Evolutionary conservation across 2,113 vertebrate species (phyloP), one percentile per base, ranked within the genome.

Genomic region (Nothoprocta perdicaria): DNA sequence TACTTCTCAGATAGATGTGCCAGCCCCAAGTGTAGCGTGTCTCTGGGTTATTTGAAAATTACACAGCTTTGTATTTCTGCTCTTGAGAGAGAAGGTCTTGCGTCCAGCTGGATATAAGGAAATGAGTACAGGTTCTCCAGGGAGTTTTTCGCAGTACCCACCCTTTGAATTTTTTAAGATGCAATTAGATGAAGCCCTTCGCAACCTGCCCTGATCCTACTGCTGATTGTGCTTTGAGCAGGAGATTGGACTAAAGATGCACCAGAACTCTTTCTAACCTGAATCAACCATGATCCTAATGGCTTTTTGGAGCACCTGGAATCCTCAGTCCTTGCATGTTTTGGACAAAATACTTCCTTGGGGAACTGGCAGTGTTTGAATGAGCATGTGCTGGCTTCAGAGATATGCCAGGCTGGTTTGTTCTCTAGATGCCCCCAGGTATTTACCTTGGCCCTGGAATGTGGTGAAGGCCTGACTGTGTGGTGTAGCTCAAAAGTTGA

Each of bases 371-470:
- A 10, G 40, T 45, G 40, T 21, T 50, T 46, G 60, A 55, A 16
- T 3, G 21, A 10, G 21, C n/a, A 4, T 5, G 7, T 0, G 0
- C 14, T 4, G 1, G 33, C 4, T 2, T 67, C 71, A 67, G 52
- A 29, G 29, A 48, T 33, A 21, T 29, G 23, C 62, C 14, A 27
- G 58, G 23, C 29, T 41, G 43, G 31, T 24, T 1, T 5, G 33
- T 67, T 17, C 52, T 62, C 21, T 12, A 5, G 61, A 3, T 41
- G 27, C 41, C 41, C 16, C 16, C 52, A 41, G 35, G 24, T 1
- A 1, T 33, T 33, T 16, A n/a, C n/a, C 48, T 38, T 21, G 46
- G 26, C 57, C 18, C 48, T 7, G 53, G 27, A 52, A 22, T 0
- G 2, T 23, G 50, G 62, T 61, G 5, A 0, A 27, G 29, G 43